Conservation (phyloP, 2,113 vertebrate species). For the Actenoides hombroni region DNA sequence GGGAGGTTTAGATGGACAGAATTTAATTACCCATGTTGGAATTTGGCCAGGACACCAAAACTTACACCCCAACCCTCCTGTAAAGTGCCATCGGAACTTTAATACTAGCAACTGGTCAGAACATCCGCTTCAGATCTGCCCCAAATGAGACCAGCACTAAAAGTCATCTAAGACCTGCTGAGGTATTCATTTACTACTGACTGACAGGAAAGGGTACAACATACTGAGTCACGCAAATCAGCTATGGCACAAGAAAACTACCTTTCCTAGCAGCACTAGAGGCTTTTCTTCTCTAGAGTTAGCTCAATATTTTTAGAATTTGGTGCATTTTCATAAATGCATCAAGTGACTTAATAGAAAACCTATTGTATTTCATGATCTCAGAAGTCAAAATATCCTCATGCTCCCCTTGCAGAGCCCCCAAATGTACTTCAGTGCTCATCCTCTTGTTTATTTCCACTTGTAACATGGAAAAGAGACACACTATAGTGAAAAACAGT, state of each 20-base stretch:
- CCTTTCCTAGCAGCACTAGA: not conserved
- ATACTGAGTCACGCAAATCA: not conserved
- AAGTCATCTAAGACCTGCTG: not conserved
- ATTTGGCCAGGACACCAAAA: slow-evolving; percentile 38
- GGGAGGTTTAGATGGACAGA: slow-evolving; percentile 50
- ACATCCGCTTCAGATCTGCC: slow-evolving; percentile 37
- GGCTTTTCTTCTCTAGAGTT: not conserved
- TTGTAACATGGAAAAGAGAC: not conserved
- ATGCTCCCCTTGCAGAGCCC: not conserved
- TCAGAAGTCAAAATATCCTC: not conserved
- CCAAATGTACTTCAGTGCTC: not conserved
- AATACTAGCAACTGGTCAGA: slow-evolving; percentile 34
- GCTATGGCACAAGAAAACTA: not conserved
- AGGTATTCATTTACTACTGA: not conserved
- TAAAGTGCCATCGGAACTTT: not conserved
- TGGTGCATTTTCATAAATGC: not conserved
- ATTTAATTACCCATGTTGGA: slow-evolving; percentile 63
- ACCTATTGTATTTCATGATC: not conserved
- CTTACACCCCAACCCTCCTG: not conserved
- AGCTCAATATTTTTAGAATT: not conserved
- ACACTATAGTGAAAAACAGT: not conserved
- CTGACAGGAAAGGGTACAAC: not conserved
- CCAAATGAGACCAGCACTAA: not conserved
- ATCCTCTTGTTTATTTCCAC: not conserved
- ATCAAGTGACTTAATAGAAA: not conserved